A percentile compares a stretch with the other conserved stretches of the same genome.
phyloP scores from a whole-genome alignment of 2,797 vertebrate genomes.

The Channa striata region DNA sequence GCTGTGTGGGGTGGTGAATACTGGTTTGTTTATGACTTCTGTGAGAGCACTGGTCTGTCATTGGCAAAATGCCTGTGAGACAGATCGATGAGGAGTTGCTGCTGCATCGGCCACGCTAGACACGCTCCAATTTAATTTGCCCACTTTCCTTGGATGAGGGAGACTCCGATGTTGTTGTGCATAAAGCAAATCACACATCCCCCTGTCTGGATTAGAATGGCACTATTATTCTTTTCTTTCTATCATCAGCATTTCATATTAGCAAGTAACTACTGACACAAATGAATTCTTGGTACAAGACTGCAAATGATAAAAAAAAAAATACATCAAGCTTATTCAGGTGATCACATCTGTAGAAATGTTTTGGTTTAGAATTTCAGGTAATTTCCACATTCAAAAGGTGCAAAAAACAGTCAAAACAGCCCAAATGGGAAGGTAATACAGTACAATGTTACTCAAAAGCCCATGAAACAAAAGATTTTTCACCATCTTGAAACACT shows the following conservation, averaged over 20 bases:
- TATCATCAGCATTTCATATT: slow-evolving; percentile 8
- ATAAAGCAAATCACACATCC: slow-evolving; percentile 16
- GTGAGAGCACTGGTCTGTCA: slow-evolving; percentile 64
- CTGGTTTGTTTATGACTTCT: slow-evolving; percentile 66
- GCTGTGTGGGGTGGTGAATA: slow-evolving; percentile 45
- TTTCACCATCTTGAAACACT: background rate
- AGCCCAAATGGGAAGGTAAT: background rate
- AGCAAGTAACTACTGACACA: slow-evolving; percentile 1
- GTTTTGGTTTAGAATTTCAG: background rate
- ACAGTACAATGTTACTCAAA: background rate
- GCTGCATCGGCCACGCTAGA: slow-evolving; percentile 56
- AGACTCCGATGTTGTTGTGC: slow-evolving; percentile 39
- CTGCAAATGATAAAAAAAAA: too few relatives aligned
- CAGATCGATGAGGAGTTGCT: slow-evolving; percentile 66
- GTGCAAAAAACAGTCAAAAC: background rate
- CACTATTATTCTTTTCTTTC: slow-evolving; percentile 8
- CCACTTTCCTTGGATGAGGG: slow-evolving; percentile 46
- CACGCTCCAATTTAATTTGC: slow-evolving; percentile 61
- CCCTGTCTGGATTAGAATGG: slow-evolving; percentile 12
- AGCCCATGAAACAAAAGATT: slow-evolving; percentile 7
- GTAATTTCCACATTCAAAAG: background rate
- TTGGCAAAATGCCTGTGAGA: slow-evolving; percentile 66
- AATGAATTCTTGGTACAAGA: too few relatives aligned
- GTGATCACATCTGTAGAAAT: background rate
- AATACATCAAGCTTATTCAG: too few relatives aligned